Evolutionary conservation across 1,140 invertebrate genomes (phyloP).

Genomic region (Scaptomyza montana): DNA sequence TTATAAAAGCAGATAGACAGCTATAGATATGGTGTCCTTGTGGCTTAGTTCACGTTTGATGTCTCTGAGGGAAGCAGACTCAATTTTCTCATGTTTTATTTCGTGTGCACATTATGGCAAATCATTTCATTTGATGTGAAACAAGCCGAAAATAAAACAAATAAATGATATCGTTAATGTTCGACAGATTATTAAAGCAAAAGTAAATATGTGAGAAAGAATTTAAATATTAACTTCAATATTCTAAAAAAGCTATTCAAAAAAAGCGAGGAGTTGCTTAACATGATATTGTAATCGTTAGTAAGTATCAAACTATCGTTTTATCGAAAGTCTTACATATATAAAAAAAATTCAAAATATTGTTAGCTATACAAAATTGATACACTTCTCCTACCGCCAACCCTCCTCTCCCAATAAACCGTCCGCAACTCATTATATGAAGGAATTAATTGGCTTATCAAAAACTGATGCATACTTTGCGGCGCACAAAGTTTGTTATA

Average conservation of each 20-base stretch:
- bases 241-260: no score
- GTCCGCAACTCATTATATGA: slow-evolving; percentile 1
- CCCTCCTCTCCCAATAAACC: no score
- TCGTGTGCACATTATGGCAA: slow-evolving; percentile 53
- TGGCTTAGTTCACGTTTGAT: slow-evolving; percentile 38
- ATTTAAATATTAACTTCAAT: neutral
- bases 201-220: neutral
- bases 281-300: no score
- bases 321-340: no score
- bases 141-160: slow-evolving; percentile 10
- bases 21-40: slow-evolving; percentile 8
- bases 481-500: slow-evolving; percentile 24
- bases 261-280: no score
- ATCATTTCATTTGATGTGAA: slow-evolving; percentile 52
- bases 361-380: no score
- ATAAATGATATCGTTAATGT: slow-evolving; percentile 34
- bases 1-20: slow-evolving; percentile 9
- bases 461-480: slow-evolving; percentile 48
- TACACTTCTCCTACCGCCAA: no score
- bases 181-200: neutral
- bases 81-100: slow-evolving; percentile 54
- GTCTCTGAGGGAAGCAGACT: slow-evolving; percentile 30
- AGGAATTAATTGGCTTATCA: slow-evolving; percentile 49
- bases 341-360: no score
- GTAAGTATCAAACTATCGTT: no score